Conservation (phyloP, 2,888 invertebrate species). For the Drosophila infuscata region DNA sequence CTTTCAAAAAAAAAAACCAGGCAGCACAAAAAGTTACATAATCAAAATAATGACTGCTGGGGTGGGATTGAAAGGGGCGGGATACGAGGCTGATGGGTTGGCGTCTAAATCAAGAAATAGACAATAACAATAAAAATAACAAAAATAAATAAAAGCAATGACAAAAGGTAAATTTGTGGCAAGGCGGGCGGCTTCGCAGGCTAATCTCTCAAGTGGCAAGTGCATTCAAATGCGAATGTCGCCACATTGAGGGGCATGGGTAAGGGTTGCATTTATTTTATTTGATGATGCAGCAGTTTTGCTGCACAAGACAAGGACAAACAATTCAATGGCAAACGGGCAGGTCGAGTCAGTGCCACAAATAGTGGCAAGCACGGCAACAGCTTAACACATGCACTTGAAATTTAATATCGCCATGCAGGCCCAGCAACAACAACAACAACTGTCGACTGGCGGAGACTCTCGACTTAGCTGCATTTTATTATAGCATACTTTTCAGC, state of each 20-base stretch:
- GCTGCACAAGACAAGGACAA: slow-evolving; percentile 64
- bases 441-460: slow-evolving; percentile 25
- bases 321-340: slow-evolving; percentile 66
- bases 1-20: slow-evolving; percentile 73
- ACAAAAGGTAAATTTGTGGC: slow-evolving; percentile 70
- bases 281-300: slow-evolving; percentile 66
- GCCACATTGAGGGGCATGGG: slow-evolving; percentile 37
- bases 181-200: slow-evolving; percentile 42
- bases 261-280: neutral
- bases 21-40: slow-evolving; percentile 69
- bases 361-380: slow-evolving; percentile 50
- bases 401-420: slow-evolving; percentile 74
- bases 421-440: slow-evolving; percentile 20
- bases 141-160: slow-evolving; percentile 70
- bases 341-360: slow-evolving; percentile 40
- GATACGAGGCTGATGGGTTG: neutral
- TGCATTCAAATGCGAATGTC: slow-evolving; percentile 82
- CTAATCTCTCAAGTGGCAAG: slow-evolving; percentile 84
- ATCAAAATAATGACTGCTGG: slow-evolving; percentile 77
- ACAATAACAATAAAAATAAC: slow-evolving; percentile 60
- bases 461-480: slow-evolving; percentile 77
- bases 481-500: slow-evolving; percentile 76
- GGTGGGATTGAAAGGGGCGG: slow-evolving; percentile 11
- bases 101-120: slow-evolving; percentile 60
- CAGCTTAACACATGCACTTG: slow-evolving; percentile 80